Percentiles rank a stretch among this genome's conserved stretches.
Evolutionary conservation across 2,113 vertebrate species (phyloP).

Genomic region (Hippolais icterina): DNA sequence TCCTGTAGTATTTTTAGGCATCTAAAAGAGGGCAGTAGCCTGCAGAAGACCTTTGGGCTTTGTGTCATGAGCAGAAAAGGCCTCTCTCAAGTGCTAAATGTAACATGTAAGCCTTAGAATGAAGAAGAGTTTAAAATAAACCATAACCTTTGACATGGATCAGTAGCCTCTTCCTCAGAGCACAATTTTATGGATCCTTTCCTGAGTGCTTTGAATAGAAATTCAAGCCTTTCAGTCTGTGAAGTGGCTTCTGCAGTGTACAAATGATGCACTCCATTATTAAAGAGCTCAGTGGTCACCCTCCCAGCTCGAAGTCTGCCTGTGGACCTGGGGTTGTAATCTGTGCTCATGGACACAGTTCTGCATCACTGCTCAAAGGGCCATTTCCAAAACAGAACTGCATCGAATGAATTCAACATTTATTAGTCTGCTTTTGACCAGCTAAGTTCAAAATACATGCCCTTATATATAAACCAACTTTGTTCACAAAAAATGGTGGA

Average conservation of each 20-base stretch:
- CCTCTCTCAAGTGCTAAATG: neutral
- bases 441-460: neutral
- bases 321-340: neutral
- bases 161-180: neutral
- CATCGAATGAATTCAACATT: neutral
- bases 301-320: neutral
- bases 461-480: neutral
- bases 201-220: neutral
- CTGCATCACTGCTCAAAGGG: neutral
- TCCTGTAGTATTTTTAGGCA: neutral
- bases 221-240: neutral
- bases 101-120: neutral
- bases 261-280: neutral
- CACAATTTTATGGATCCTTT: neutral
- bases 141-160: neutral
- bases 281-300: neutral
- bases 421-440: neutral
- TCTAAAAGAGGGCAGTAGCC: neutral
- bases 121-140: neutral
- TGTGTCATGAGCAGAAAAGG: neutral
- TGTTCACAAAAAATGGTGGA: neutral
- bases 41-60: neutral
- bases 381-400: fast-evolving
- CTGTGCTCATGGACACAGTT: neutral
- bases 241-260: neutral